Base-by-base conservation (phyloP, 2,113 vertebrate species). In the Cryptotis parvus region DNA sequence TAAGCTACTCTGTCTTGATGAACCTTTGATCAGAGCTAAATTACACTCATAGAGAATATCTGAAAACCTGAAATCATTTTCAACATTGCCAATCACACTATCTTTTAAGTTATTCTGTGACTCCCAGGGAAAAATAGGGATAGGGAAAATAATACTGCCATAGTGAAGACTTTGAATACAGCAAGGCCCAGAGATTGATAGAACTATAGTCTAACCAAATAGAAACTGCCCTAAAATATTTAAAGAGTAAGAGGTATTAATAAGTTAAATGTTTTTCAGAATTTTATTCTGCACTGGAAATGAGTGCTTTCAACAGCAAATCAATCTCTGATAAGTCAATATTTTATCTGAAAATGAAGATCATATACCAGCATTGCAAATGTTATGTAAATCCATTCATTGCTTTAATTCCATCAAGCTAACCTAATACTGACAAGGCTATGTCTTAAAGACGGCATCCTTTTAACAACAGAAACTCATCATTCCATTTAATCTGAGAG, bases 391-490 rank as follows among this genome's bases (percentile, higher is more conserved):
- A 97, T 95, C 55, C 93, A 93, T 69, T 82, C 74, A 91, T 91
- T 94, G 68, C 80, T 97, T 94, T 96, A 97, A 97, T 96, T 85
- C 90, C 86, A 96, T 94, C 92, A 96, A 93, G 83, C 89, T 96
- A 91, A 79, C 45, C 84, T 69, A 74, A 35, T 43, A 96, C 94
- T 84, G 91, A 55, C 96, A 95, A 96, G 83, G 77, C 87, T 96
- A 89, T 94, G 73, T 96, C 89, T 97, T 97, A 88, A 55, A 95
- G 95, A 96, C 83, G 81, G 84, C 96, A 97, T 95, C 96, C 89
- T 31, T 94, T 81, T 94, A 95, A 97, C 95, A 97, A 97, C 31
- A 97, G 84, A 96, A 97, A 96, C 87, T 97, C 97, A 97, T 97
- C 39, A 1, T 92, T 96, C 93, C 85, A 84, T 93, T 96, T 97